Base-by-base conservation (phyloP, 2,797 vertebrate genomes). In the Pipistrellus nathusii region DNA sequence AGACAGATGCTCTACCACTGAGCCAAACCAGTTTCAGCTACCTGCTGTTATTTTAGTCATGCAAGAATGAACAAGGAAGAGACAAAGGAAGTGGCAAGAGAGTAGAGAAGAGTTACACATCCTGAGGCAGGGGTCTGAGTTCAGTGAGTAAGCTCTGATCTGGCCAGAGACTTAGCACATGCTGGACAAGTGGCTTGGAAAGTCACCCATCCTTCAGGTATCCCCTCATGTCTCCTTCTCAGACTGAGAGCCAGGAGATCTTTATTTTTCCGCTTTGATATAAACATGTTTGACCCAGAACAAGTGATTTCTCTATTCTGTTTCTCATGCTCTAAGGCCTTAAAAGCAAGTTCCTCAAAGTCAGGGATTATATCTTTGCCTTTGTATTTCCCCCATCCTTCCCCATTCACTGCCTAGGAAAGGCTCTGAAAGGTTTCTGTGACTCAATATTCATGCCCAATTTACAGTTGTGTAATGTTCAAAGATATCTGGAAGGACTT, bases 1-100 rank as follows among this genome's bases (percentile, higher is more conserved):
- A 38, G 38, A 38, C 38, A 4, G 38, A 38, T 5, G 38, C 38
- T 38, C 38, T 38, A 38, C 38, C 38, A 5, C 38, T 38, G 38
- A 38, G 38, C 38, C 38, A 38, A 5, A 38, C 38, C 38, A 5
- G 38, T 38, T 38, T 38, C 38, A 1, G 38, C 38, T 82, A 92
- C 17, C 14, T 88, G 23, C 21, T 87, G 10, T 75, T 59, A 93
- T 48, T 86, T 80, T 83, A 76, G 44, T 66, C 84, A 87, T 23
- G 46, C 59, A 77, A 82, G 41, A 90, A 94, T n/a, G 55, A 95
- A 68, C 15, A 77, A 53, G 23, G 75, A 44, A 82, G 32, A 95
- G 30, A 76, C 38, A 89, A 76, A 64, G 14, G 84, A 64, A 72
- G 55, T 15, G 20, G 32, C 32, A 84, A 68, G 44, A 64, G 72